Evolutionary conservation across 2,888 invertebrate species (phyloP).

Genomic region (Sylvicola fuscatus): DNA sequence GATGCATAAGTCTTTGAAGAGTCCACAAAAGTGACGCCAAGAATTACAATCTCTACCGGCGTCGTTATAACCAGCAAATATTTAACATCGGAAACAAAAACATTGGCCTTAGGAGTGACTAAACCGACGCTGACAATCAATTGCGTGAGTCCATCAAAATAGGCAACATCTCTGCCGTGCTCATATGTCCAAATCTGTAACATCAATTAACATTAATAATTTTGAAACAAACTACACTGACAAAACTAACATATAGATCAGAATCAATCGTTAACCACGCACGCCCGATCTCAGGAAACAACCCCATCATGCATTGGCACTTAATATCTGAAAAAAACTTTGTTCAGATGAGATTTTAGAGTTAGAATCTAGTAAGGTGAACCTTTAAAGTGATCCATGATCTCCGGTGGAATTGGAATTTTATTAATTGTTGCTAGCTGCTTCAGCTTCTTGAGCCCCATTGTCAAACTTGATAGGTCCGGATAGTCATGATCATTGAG

Average conservation of each 20-base stretch:
- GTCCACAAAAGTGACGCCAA: conserved; percentile 23
- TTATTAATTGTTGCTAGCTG: conserved; percentile 64
- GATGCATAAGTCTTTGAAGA: conserved; percentile 16
- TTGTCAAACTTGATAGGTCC: conserved; percentile 43
- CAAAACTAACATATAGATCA: conserved; percentile 63
- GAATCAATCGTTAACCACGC: conserved; percentile 97
- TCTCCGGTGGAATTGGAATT: conserved; percentile 79
- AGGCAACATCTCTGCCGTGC: conserved; percentile 85
- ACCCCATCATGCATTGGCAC: conserved; percentile 90
- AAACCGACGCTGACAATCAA: conserved; percentile 86
- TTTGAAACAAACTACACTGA: neutral
- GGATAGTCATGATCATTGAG: conserved; percentile 83
- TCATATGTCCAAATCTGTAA: conserved; percentile 72
- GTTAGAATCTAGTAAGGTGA: conserved; percentile 20
- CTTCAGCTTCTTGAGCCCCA: conserved; percentile 46
- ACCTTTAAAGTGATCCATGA: conserved; percentile 90
- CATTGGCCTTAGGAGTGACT: conserved; percentile 68
- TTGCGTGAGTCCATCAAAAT: conserved; percentile 88
- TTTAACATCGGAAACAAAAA: conserved; percentile 79
- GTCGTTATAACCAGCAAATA: conserved; percentile 82
- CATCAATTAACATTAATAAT: neutral
- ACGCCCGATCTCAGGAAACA: conserved; percentile 88
- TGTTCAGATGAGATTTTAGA: neutral
- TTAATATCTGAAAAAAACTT: conserved; percentile 53
- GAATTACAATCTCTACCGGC: conserved; percentile 69